These are phyloP conservation scores for Jaculus jaculus DNA, from an alignment of 2,113 vertebrate genomes.

Conservation along the genomic window DNA sequence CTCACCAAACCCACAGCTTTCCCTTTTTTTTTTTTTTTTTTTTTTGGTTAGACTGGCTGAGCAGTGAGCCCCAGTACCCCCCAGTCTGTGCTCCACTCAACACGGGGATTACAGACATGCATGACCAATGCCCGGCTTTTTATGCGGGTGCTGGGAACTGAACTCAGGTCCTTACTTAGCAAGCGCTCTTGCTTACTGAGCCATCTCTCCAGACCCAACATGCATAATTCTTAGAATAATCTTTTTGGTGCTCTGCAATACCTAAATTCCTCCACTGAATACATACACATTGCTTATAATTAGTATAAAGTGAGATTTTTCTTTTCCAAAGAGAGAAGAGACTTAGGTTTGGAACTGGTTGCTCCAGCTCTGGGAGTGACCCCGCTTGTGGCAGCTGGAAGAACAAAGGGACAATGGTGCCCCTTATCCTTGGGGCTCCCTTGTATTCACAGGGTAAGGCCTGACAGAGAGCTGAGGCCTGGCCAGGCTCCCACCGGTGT, in stretches of 20 bases:
- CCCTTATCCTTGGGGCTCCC: background rate
- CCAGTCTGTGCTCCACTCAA: too few relatives aligned
- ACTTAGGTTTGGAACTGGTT: background rate
- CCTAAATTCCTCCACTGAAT: background rate
- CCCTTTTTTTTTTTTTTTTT: background rate
- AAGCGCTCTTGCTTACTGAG: too few relatives aligned
- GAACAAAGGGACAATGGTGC: background rate
- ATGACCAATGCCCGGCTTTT: too few relatives aligned
- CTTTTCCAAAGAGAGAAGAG: background rate
- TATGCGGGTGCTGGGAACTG: too few relatives aligned
- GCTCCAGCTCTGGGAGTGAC: background rate
- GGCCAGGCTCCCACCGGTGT: slow-evolving; percentile 60
- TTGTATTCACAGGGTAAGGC: background rate
- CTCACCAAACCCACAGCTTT: too few relatives aligned
- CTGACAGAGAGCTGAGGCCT: background rate
- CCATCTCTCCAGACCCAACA: too few relatives aligned
- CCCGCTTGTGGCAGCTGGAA: background rate
- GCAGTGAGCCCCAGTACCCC: too few relatives aligned
- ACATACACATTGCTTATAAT: background rate
- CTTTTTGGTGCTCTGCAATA: background rate
- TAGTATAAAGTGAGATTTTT: background rate
- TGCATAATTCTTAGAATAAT: background rate
- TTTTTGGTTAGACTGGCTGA: too few relatives aligned
- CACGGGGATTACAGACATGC: too few relatives aligned
- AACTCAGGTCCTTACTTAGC: too few relatives aligned